A percentile compares a stretch with the other conserved stretches of the same genome.
phyloP scores from a whole-genome alignment of 2,113 vertebrate species.

The Entelurus aequoreus region DNA sequence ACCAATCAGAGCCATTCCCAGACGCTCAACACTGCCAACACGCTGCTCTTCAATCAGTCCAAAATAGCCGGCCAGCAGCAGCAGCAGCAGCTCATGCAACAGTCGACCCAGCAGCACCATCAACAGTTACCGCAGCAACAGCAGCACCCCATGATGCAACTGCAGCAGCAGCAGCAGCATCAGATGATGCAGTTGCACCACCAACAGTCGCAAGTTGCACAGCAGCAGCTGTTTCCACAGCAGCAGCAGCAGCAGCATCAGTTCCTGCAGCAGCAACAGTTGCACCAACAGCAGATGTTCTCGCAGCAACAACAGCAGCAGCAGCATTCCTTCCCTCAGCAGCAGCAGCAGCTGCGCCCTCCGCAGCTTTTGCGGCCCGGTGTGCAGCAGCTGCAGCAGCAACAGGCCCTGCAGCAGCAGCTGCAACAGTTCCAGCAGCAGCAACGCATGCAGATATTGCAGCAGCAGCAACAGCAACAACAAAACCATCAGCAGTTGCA shows the following conservation, averaged over 20 bases:
- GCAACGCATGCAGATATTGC: constrained; percentile 68
- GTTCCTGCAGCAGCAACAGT: constrained; percentile 70
- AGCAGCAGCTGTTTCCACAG: constrained; percentile 61
- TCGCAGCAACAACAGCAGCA: constrained; percentile 68
- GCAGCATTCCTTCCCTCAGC: constrained; percentile 51
- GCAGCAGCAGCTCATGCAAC: constrained; percentile 62
- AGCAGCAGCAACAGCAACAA: constrained; percentile 70
- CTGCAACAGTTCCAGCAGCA: constrained; percentile 71
- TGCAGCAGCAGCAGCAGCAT: constrained; percentile 63
- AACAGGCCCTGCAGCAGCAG: constrained; percentile 68
- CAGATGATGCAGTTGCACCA: constrained; percentile 54
- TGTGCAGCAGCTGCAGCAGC: constrained; percentile 38
- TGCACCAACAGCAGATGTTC: constrained; percentile 71
- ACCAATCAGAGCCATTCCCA: constrained; percentile 78
- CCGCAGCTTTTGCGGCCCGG: constrained; percentile 63
- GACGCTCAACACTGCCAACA: constrained; percentile 60
- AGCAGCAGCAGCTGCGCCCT: constrained; percentile 71
- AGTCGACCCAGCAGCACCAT: constrained; percentile 74
- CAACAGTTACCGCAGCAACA: constrained; percentile 73
- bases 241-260: constrained; percentile 52
- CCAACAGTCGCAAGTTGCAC: constrained; percentile 43
- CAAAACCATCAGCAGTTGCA: constrained; percentile 72
- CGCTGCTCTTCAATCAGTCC: constrained; percentile 69
- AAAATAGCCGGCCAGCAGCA: constrained; percentile 70
- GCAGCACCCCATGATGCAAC: constrained; percentile 73